Conservation (phyloP, 2,113 vertebrate genomes). For the Leptobrachium leishanense region DNA sequence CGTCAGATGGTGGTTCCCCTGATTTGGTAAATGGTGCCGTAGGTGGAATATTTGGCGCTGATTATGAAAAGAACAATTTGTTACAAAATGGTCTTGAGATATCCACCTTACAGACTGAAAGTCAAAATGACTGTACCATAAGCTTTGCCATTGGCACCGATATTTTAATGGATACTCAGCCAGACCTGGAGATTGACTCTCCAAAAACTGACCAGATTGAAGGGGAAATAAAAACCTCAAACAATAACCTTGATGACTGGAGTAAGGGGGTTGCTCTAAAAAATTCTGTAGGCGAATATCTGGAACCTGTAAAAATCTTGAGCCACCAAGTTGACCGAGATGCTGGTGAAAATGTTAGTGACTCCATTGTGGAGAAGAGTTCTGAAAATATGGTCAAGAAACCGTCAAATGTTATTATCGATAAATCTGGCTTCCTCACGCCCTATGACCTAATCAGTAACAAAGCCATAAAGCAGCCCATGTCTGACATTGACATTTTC, state of each 20-base stretch:
- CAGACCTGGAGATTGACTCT: constrained; percentile 25
- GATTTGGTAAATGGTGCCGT: constrained; percentile 36
- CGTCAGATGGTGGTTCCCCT: constrained; percentile 51
- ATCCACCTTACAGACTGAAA: constrained; percentile 67
- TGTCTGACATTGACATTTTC: constrained; percentile 79
- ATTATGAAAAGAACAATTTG: constrained; percentile 41
- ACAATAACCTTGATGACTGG: constrained; percentile 77
- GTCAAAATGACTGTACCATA: constrained; percentile 58
- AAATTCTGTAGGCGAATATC: constrained; percentile 63
- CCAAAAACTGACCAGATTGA: constrained; percentile 18
- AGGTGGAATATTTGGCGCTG: constrained; percentile 49
- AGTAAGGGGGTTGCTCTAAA: constrained; percentile 76
- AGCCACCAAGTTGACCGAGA: constrained; percentile 53
- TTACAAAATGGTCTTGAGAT: constrained; percentile 54
- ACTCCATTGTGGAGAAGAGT: constrained; percentile 23
- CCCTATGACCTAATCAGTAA: constrained; percentile 88
- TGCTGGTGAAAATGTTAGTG: constrained; percentile 4
- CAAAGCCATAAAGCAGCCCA: constrained; percentile 74
- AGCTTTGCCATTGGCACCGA: constrained; percentile 52
- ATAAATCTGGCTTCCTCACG: constrained; percentile 76
- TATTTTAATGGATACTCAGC: constrained; percentile 4
- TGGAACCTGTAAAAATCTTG: constrained; percentile 81
- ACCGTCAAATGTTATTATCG: constrained; percentile 71
- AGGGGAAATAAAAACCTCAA: constrained; percentile 21
- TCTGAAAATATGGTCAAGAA: constrained; percentile 54